These are phyloP conservation scores for Barbus barbus DNA, from an alignment of 2,113 vertebrate genomes.

Conservation along the genomic window DNA sequence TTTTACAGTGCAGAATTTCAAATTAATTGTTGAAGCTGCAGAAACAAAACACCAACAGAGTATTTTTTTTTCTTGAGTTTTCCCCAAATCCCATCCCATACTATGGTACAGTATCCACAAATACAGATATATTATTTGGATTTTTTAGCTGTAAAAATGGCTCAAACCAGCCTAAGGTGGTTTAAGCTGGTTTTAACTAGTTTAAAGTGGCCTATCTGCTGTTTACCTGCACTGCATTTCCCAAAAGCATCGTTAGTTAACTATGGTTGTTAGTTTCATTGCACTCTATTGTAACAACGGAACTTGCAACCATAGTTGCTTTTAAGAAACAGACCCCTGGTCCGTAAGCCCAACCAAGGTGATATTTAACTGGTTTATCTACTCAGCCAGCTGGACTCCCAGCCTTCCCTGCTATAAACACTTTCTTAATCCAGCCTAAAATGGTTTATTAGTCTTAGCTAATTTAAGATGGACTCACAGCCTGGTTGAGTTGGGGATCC, in stretches of 20 bases:
- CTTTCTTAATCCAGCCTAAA: not conserved
- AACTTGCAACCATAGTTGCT: too few species aligned
- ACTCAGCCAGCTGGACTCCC: not conserved
- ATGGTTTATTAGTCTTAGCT: not conserved
- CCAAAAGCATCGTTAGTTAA: not conserved
- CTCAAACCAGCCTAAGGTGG: not conserved
- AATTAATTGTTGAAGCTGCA: conserved; percentile 26
- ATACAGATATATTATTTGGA: not conserved
- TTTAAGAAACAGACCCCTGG: not conserved
- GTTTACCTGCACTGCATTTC: not conserved
- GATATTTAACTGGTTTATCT: not conserved
- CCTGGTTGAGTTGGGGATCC: too few species aligned
- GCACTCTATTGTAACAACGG: too few species aligned
- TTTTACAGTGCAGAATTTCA: conserved; percentile 11
- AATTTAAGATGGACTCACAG: not conserved
- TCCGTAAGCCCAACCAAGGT: not conserved
- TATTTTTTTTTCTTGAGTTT: not conserved
- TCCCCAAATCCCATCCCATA: not conserved
- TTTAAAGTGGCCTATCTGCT: not conserved
- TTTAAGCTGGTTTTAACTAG: not conserved
- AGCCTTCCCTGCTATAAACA: not conserved
- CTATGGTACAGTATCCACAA: not conserved
- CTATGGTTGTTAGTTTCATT: too few species aligned
- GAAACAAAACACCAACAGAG: not conserved
- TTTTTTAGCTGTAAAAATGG: not conserved